Evolutionary conservation across 2,113 vertebrate genomes (phyloP), one percentile per base, ranked within the genome.

Genomic region (Coptodon rendalli): DNA sequence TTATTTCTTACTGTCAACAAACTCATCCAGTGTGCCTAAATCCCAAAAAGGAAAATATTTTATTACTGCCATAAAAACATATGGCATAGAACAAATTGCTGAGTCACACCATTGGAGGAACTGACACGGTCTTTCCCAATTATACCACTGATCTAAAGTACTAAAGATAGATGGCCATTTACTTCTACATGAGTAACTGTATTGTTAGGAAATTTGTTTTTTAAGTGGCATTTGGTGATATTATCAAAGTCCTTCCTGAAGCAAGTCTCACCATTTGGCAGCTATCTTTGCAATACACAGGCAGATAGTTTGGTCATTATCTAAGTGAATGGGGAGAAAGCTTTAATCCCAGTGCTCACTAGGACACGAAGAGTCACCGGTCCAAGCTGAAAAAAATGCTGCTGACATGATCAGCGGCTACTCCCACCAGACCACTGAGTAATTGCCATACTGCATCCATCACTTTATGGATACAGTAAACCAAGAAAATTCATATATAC

Each of bases 1-100:
- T 43, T 43, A 71, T 48, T 76, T 31, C 16, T 78, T 17, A 19
- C 71, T 48, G 24, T 48, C 71, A 50, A 19, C 14, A 48, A 48
- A 29, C 43, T 29, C 2, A 17, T 29, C 40, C 43, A 76, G 24
- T 76, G 71, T 19, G 71, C 24, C 24, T 48, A 36, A 50, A 76
- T 76, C 24, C 9, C 27, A 29, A 76, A 48, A 48, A 29, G 14
- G 43, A 48, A 78, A 78, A 29, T 50, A 31, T 78, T 31, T 29
- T 31, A 78, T 78, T 50, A 29, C 27, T 78, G 71, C 71, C 9
- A 78, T 50, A 78, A 48, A 78, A 78, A 78, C 71, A 50, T 31
- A 50, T 78, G 71, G 27, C 22, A 76, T 50, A 78, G 45, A 78
- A 31, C 24, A 31, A 29, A 78, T 31, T 48, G 43, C 24, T 31